Base-by-base conservation (phyloP, 2,888 invertebrate species). In the Bibio marci region DNA sequence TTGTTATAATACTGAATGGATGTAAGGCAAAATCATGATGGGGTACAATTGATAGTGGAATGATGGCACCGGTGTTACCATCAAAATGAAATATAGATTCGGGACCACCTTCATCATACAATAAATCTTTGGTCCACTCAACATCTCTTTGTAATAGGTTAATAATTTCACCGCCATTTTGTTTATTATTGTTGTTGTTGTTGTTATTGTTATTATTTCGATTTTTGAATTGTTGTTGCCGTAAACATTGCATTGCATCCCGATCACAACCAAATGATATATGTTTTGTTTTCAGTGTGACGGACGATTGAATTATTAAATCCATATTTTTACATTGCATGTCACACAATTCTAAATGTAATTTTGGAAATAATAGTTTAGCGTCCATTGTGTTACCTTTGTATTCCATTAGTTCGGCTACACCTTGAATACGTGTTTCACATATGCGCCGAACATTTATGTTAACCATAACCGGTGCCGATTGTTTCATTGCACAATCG, bases 1-100 rank as follows among this genome's bases (percentile, higher is more conserved):
- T 95, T 10, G 90, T 88, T 32, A 87, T 76, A 51, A 98, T 71
- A 41, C 87, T 83, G 67, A 98, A 97, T 39, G 80, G 79, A 44
- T 76, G 71, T 10, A 80, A 73, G 31, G 94, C 69, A 39, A 60
- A 60, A 22, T 39, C 39, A 39, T 60, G 60, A 31, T 58, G 53
- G 44, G 81, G 73, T 39, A 92, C 59, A 5, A 82, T 67, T 5
- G 72, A 66, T 49, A 74, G 73, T 0, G 91, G 90, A 13, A 92
- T 78, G 25, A 83, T 76, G 0, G 85, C 82, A 1, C 92, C 90
- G 2, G 87, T 85, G 39, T 76, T 80, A 30, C 97, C 97, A 63
- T 97, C 94, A 62, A 97, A 97, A 55, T 87, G 85, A 63, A 90
- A 94, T 63, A 94, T 85, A 53, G 91, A 86, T 56, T 91, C 91